Evolutionary conservation across 1,140 invertebrate genomes (phyloP).

Genomic region (Bathynomus jamesi): DNA sequence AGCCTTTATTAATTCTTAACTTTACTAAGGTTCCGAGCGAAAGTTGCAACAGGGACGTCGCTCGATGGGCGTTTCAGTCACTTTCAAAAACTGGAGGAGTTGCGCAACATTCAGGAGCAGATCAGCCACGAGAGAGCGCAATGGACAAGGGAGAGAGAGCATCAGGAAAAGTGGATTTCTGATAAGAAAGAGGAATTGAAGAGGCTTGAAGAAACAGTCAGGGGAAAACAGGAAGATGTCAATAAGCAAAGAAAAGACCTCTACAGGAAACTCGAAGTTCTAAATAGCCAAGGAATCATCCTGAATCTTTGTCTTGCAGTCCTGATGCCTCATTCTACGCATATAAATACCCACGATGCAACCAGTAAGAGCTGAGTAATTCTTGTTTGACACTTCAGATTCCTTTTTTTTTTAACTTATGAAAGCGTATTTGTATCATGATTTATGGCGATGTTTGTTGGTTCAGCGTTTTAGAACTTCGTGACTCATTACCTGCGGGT

Average conservation of each 20-base stretch:
- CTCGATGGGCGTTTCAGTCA: slow-evolving; percentile 32
- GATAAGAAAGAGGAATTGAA: slow-evolving; percentile 54
- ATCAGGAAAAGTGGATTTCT: slow-evolving; percentile 52
- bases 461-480: no score
- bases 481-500: no score
- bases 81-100: slow-evolving; percentile 56
- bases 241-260: slow-evolving; percentile 76
- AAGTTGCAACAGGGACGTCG: no score
- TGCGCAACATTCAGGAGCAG: slow-evolving; percentile 63
- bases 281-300: slow-evolving; percentile 64
- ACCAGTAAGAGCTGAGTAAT: no score
- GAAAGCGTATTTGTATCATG: no score
- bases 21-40: no score
- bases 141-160: slow-evolving; percentile 57
- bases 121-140: slow-evolving; percentile 69
- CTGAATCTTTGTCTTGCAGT: slow-evolving; percentile 41
- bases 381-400: no score
- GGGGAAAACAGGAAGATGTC: slow-evolving; percentile 69
- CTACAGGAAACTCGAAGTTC: slow-evolving; percentile 68
- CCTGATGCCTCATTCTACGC: no score
- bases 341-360: no score
- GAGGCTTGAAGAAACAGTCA: slow-evolving; percentile 55
- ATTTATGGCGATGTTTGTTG: no score
- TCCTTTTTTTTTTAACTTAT: no score
- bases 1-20: no score